Base-by-base conservation (phyloP, 2,113 vertebrate species). In the Cairina moschata region DNA sequence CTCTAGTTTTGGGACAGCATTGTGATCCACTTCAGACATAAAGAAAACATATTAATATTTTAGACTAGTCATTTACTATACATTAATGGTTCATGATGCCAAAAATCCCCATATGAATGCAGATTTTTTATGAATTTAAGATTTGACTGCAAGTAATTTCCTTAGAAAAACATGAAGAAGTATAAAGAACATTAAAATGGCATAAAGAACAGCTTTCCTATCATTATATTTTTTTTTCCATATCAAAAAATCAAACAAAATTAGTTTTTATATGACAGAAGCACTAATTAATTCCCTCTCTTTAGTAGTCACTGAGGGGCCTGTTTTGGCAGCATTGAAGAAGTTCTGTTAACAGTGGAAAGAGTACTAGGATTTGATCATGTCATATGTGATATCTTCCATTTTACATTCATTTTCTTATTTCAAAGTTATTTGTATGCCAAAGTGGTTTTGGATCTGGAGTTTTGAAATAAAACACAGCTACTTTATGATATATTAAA, bases 181-280 rank as follows among this genome's bases (percentile, higher is more conserved):
- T 48, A 48, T 48, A 48, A 48, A 22, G 46, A 48, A 48, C 46
- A 48, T 21, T 10, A 21, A 91, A 92, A 71, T n/a, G 65, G 9
- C 76, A 76, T 79, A 79, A 96, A 87, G 78, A 93, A 89, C 3
- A 1, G 31, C 31, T 86, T 95, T 86, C 71, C 54, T 89, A 26
- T 66, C 66, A 55, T 28, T 40, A 40, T 40, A 40, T 40, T 12
- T 40, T 40, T 40, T 93, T 95, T 95, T 87, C 87, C 69, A 79
- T 94, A 94, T 96, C 85, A 96, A 92, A 95, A 94, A 95, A 92
- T 94, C 87, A 87, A 91, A 94, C 79, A 66, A 94, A 95, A 91
- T 88, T 52, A 84, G 40, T 79, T 94, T 87, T 95, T 69, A 66
- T 85, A 56, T 90, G 74, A 92, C 78, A 85, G 67, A 87, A 80